A percentile compares a stretch with the other conserved stretches of the same genome.
Conservation (phyloP, 2,797 vertebrate species). For the Acipenser ruthenus region DNA sequence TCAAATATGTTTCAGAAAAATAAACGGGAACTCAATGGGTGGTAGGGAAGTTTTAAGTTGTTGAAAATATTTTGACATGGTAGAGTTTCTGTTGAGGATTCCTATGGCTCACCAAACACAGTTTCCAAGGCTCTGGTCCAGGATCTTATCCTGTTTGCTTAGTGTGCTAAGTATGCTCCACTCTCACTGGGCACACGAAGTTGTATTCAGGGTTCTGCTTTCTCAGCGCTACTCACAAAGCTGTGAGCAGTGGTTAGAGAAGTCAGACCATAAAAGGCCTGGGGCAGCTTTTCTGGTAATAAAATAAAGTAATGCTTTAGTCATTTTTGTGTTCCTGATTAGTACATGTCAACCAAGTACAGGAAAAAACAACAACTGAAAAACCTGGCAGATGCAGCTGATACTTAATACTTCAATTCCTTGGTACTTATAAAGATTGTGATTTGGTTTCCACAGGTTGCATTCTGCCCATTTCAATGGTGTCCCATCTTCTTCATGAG, state of each 20-base stretch:
- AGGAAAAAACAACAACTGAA: not conserved
- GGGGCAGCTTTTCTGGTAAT: not conserved
- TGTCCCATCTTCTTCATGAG: no score
- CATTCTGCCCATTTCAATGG: not conserved
- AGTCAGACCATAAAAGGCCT: conserved; percentile 4
- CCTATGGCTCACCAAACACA: not conserved
- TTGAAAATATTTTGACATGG: not conserved
- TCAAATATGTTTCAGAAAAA: not conserved
- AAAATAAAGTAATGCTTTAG: conserved; percentile 1
- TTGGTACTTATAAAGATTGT: not conserved
- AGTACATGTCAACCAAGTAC: not conserved
- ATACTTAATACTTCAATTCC: not conserved
- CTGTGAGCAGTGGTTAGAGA: not conserved
- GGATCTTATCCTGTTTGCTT: not conserved
- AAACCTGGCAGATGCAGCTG: conserved; percentile 3
- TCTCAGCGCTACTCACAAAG: not conserved
- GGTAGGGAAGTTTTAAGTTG: not conserved
- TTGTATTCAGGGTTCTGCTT: not conserved
- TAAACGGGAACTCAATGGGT: not conserved
- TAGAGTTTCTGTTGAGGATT: not conserved
- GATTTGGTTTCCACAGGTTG: not conserved
- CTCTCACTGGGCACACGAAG: not conserved
- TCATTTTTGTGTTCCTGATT: not conserved
- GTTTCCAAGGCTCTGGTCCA: not conserved
- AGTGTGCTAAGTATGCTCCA: not conserved